Evolutionary conservation across 2,113 vertebrate species (phyloP), one percentile per base, ranked within the genome.

Genomic region (Gobius niger): DNA sequence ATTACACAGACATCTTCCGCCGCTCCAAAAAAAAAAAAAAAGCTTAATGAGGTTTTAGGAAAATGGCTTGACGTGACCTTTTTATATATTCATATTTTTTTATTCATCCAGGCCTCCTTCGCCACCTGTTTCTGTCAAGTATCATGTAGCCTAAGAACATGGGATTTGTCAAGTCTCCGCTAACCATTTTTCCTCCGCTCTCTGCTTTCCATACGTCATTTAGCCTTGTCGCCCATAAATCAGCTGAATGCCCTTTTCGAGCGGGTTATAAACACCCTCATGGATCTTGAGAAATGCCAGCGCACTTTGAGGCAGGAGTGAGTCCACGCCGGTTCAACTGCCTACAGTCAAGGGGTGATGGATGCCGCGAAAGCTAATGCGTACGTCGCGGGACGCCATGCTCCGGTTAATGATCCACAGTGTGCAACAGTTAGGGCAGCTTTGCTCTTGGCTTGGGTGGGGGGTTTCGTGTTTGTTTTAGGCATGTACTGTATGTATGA

Each of bases 1-100:
- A 91, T 92, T 91, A 89, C 72, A 63, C 57, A 63, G 67, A 86
- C 87, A 86, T 85, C 51, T 91, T 85, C 82, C 82, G 65, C 72
- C 54, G 82, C 82, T 81, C 89, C 89, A 86, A 82, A 34, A 34
- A 34, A 34, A 34, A 24, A 24, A 24, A 24, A 24, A 88, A 86
- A 88, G 74, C 85, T 91, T 91, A 91, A 93, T 91, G 88, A 89
- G 88, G 72, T 91, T 91, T 90, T 84, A 85, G 88, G 85, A 88
- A 88, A 89, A 81, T 76, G 71, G 78, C 74, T 83, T 75, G 81
- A 88, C 77, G 73, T 90, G 89, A 90, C 89, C 86, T 91, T 90
- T 91, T 87, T 81, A 81, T 66, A 84, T 87, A 89, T 91, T 86
- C 65, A 82, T 87, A 78, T 40, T 57, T 54, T 54, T 53, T 53